Evolutionary conservation across 2,113 vertebrate genomes (phyloP), one percentile per base, ranked within the genome.

Genomic region (Laticauda laticaudata): DNA sequence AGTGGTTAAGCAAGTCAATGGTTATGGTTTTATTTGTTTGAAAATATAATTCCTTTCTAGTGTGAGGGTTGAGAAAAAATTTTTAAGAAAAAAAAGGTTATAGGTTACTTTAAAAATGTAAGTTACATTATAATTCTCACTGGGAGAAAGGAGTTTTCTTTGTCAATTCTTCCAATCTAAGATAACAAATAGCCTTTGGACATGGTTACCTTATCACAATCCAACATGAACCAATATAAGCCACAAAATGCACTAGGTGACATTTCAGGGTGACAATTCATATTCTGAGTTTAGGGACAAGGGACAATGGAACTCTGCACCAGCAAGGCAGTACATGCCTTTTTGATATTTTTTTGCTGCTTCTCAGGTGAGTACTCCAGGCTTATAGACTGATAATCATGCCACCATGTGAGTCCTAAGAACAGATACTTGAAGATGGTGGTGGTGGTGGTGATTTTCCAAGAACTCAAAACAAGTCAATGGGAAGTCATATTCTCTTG

Each of bases 311-410:
- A 43, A 51, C 43, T 29, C 55, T 45, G 45, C 43, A 90, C 56
- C 21, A 64, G 43, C 81, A 90, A 87, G 81, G 39, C 23, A 43
- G 54, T 34, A 20, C 9, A 9, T 10, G 5, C 53, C 7, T 64
- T 90, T 26, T 43, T 18, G 24, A 55, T n/a, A 54, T n/a, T 91
- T 55, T 64, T 18, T 21, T 90, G 29, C 23, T 69, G 23, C 34
- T 91, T 93, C 48, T 61, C 43, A 43, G 89, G 81, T 93, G 34
- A 93, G 81, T 90, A 87, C 21, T 10, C n/a, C 87, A 86, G 64
- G 24, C 18, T 90, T 93, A 43, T n/a, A 88, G 43, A 20, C 0
- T 55, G n/a, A 9, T 34, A 3, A 7, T 48, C 21, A 48, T 15
- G 23, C 3, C 9, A 89, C 20, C 43, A 34, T 61, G 9, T 29